Evolutionary conservation across 2,113 vertebrate genomes (phyloP), one percentile per base, ranked within the genome.

Genomic region (Pyrgilauda ruficollis): DNA sequence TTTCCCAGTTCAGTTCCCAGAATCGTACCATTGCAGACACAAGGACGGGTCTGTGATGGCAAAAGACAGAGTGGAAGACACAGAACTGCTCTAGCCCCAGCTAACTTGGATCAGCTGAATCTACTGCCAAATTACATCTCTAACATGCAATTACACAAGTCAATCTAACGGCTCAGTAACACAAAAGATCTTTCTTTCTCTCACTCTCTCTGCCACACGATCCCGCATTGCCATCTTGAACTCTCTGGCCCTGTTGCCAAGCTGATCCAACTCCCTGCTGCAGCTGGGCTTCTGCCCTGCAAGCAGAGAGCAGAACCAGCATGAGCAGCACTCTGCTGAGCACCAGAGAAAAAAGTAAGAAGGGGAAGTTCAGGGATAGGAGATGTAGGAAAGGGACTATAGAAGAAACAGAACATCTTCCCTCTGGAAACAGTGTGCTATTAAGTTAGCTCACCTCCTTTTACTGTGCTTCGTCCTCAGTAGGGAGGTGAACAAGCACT

Each of bases 301-400:
- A 53, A 79, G 37, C 47, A 24, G 24, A 0, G 7, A 79, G 28
- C 27, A 55, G 16, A 55, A 53, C 15, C 74, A 46, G 41, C 15
- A 18, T 0, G 0, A 6, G 27, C 1, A 2, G 9, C 9, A 63
- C 13, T 9, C 37, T 39, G 18, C 1, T 68, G 53, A 69, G 31
- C 28, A 18, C 35, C 59, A 64, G n/a, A 24, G 28, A 33, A 66
- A 66, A 50, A 20, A n/a, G 15, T 1, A 41, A 30, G 37, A 3
- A 26, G 10, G 39, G 10, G 16, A 80, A 41, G 15, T 63, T 63
- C 53, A 91, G n/a, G 50, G 26, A 80, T 15, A 14, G 21, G 24
- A 88, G 22, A 66, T 1, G 4, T 4, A 70, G 19, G 55, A 81
- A 87, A 24, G 8, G 16, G 4, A 44, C 0, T 28, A 31, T 0